Conservation (phyloP, 2,113 vertebrate species). For the Grantiella picta region DNA sequence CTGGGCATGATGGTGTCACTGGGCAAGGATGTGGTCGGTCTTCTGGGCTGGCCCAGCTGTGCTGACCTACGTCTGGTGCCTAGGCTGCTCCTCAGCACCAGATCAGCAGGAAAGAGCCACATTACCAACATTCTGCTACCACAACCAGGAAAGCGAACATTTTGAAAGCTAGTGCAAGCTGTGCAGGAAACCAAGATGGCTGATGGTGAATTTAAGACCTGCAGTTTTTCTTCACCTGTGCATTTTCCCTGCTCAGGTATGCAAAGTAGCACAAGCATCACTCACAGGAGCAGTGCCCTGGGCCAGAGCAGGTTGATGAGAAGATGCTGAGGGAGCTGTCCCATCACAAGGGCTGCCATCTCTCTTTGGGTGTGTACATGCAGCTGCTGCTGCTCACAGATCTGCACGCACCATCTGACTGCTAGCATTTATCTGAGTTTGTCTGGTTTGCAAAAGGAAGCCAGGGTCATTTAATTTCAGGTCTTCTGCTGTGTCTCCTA, state of each 20-base stretch:
- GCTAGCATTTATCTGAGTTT: neutral
- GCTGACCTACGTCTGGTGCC: neutral
- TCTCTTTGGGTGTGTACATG: neutral
- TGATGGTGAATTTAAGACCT: neutral
- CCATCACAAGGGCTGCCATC: neutral
- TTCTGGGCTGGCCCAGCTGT: neutral
- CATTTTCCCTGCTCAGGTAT: neutral
- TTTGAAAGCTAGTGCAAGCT: neutral
- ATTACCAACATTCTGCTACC: neutral
- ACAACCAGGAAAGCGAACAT: neutral
- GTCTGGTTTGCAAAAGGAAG: slow-evolving; percentile 7
- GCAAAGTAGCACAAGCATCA: neutral
- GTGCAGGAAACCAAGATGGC: neutral
- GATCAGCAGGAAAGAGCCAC: neutral
- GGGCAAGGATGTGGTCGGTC: neutral
- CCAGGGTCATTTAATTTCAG: slow-evolving; percentile 21
- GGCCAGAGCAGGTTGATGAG: neutral
- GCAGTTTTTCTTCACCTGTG: neutral
- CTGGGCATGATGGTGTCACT: neutral
- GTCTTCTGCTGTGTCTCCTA: neutral
- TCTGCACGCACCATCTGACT: neutral
- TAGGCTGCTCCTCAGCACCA: neutral
- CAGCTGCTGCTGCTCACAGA: neutral
- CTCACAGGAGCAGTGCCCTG: neutral
- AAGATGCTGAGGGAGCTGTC: neutral